These are phyloP conservation scores for Camelus dromedarius DNA, from an alignment of 2,113 vertebrate species.

Conservation along the genomic window DNA sequence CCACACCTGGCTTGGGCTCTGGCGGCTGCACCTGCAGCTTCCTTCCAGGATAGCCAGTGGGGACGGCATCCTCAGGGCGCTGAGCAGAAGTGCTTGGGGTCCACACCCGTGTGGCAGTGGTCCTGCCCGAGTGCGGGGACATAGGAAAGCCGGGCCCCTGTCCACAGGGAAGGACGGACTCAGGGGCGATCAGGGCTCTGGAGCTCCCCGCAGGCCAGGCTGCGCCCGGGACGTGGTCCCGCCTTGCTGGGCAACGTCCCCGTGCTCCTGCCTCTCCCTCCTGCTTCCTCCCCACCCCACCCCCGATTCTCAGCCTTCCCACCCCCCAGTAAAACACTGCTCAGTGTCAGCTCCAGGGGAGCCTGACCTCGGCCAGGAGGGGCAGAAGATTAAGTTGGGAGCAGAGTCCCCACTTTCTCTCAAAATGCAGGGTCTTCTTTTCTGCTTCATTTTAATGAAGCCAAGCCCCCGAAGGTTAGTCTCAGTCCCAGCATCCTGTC, in stretches of 20 bases:
- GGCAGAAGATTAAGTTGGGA: not conserved
- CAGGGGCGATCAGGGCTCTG: not conserved
- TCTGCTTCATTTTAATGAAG: not conserved
- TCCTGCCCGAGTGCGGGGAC: not conserved
- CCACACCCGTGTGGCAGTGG: not conserved
- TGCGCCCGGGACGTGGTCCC: not conserved
- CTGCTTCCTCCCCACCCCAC: not conserved
- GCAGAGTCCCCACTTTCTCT: not conserved
- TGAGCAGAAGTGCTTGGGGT: not conserved
- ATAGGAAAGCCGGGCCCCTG: not conserved
- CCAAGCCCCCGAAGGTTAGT: not conserved
- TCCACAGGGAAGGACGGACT: too few species aligned
- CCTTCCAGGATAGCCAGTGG: too few species aligned
- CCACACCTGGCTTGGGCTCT: not conserved
- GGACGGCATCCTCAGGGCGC: not conserved
- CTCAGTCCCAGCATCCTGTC: not conserved
- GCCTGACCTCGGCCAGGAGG: not conserved
- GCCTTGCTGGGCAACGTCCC: fast-evolving
- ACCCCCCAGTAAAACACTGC: too few species aligned
- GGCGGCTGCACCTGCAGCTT: not conserved
- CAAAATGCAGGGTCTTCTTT: not conserved
- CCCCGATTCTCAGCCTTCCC: not conserved
- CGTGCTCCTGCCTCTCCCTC: fast-evolving
- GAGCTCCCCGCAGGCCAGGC: not conserved
- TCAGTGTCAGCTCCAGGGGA: not conserved